Evolutionary conservation across 2,888 invertebrate genomes (phyloP), one percentile per base, ranked within the genome.

Genomic region (Drosophila helvetica): DNA sequence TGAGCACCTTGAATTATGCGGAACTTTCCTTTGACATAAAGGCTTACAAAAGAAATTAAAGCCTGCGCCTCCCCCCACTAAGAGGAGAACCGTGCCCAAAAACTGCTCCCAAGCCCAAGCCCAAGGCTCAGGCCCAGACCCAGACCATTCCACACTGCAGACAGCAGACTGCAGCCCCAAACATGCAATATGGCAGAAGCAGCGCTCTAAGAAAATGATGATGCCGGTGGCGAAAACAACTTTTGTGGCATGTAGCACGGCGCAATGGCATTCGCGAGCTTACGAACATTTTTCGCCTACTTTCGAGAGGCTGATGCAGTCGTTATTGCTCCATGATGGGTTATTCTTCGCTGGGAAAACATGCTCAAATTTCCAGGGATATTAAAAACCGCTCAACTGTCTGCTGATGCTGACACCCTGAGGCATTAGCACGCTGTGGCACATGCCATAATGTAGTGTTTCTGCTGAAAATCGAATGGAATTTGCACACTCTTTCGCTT

Each of bases 11-110:
- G 58, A 65, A 70, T 75, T 66, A 80, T 78, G 78, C 76, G 57
- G 53, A 62, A 75, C 79, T 78, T 71, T 52, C 45, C 76, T 78
- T 76, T 70, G 67, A 65, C 69, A 45, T 52, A 38, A 38, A n/a
- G 38, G 38, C 38, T 15, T 38, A 53, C 65, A 58, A 63, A 69
- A 61, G 57, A 75, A 71, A 78, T 71, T 71, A 64, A 76, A 62
- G 46, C 48, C 45, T 25, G 25, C 43, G 30, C 43, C n/a, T n/a
- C 38, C 33, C 43, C 52, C 42, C 46, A 12, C 45, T 45, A 25
- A 58, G 17, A 33, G 47, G 25, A 46, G 48, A 46, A 8, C 46
- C 45, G 47, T 27, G 19, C 19, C 19, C 53, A 17, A 67, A 58
- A 67, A 43, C 42, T 33, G 5, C 33, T 12, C 15, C 5, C 12